These are phyloP conservation scores for Cephalopachus bancanus DNA, from an alignment of 2,797 vertebrate species.

Conservation along the genomic window DNA sequence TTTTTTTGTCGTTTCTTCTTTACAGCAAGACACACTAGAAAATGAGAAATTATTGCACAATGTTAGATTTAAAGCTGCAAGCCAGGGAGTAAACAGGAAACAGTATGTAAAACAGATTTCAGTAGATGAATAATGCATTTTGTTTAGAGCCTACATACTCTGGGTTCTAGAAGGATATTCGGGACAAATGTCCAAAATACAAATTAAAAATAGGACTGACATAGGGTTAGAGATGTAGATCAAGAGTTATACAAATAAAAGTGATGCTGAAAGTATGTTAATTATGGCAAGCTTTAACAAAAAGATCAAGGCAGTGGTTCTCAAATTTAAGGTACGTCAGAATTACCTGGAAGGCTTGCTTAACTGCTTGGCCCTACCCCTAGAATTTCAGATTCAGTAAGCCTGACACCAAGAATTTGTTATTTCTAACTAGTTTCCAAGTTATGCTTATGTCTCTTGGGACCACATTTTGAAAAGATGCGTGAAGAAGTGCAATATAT, in stretches of 20 bases:
- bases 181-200: constrained; percentile 23
- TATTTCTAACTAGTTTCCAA: constrained; percentile 43
- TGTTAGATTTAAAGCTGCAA: constrained; percentile 31
- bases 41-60: constrained; percentile 59
- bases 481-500: not conserved
- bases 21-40: constrained; percentile 56
- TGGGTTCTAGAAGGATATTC: not conserved
- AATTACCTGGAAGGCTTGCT: not conserved
- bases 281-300: not conserved
- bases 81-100: constrained; percentile 23
- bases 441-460: constrained; percentile 28
- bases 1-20: not conserved
- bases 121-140: constrained; percentile 6
- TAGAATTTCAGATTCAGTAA: not conserved
- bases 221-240: not conserved
- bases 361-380: not conserved
- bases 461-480: constrained; percentile 3
- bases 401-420: not conserved
- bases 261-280: not conserved
- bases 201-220: constrained; percentile 24
- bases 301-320: not conserved
- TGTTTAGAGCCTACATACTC: not conserved
- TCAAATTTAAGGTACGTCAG: not conserved
- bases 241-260: constrained; percentile 47
- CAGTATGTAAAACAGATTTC: constrained; percentile 36